Percentiles rank a stretch among this genome's conserved stretches.
These are phyloP conservation scores for Rhynchonycteris naso DNA, from an alignment of 2,797 vertebrate species.

Conservation along the genomic window DNA sequence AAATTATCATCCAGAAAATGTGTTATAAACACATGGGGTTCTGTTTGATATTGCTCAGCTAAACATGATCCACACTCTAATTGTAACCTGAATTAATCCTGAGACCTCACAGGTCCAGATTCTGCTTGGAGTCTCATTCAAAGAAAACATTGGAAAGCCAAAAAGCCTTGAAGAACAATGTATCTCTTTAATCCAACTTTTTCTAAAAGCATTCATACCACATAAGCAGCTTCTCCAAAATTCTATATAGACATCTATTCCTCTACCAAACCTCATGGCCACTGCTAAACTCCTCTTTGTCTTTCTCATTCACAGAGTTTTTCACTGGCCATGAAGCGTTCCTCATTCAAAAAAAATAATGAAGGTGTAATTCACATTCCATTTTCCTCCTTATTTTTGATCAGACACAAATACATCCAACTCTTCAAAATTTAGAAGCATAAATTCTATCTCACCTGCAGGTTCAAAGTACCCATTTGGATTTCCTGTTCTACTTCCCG, in stretches of 20 bases:
- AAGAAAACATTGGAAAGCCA: neutral
- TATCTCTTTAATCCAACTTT: constrained; percentile 12
- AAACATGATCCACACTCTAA: neutral
- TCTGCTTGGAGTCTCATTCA: constrained; percentile 13
- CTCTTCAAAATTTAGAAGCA: constrained; percentile 22
- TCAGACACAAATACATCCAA: neutral
- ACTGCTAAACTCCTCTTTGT: neutral
- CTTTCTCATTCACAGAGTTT: neutral
- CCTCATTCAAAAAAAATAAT: neutral
- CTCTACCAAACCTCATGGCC: neutral
- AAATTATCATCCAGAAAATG: constrained; percentile 54
- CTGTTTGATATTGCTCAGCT: constrained; percentile 35
- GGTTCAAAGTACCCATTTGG: neutral
- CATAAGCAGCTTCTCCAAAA: constrained; percentile 24
- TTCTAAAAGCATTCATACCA: neutral
- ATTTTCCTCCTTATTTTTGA: constrained; percentile 21
- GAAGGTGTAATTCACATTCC: neutral
- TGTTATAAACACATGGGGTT: constrained; percentile 29
- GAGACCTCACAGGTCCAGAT: neutral
- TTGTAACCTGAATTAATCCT: constrained; percentile 44
- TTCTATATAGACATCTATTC: neutral
- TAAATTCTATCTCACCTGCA: neutral
- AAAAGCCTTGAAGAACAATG: constrained; percentile 15
- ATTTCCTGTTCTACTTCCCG: neutral
- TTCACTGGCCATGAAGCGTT: neutral